A percentile compares a stretch with the other conserved stretches of the same genome.
These are phyloP conservation scores for Heliconius nattereri DNA, from an alignment of 1,140 invertebrate species.

Conservation along the genomic window DNA sequence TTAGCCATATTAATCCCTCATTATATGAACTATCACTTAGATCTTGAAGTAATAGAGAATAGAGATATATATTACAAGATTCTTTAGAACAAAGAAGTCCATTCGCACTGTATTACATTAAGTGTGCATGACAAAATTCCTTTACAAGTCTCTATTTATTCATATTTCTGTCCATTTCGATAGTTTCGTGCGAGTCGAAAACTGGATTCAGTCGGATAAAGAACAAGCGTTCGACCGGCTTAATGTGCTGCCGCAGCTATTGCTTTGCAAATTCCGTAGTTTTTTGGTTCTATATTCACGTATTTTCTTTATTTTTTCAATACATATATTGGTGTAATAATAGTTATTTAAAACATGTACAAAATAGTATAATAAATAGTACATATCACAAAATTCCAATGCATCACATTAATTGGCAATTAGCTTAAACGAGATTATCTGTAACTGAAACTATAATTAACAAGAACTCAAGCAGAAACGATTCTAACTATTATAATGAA, in stretches of 20 bases:
- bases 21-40: no score
- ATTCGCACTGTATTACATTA: no score
- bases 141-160: not conserved
- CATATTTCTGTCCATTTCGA: not conserved
- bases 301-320: no score
- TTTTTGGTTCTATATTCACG: no score
- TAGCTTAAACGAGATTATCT: not conserved
- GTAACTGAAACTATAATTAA: slow-evolving; percentile 2
- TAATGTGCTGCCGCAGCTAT: not conserved
- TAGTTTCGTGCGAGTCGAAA: not conserved
- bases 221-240: not conserved
- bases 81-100: no score
- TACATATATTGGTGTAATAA: no score
- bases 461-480: not conserved
- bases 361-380: not conserved
- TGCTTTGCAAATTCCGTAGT: not conserved
- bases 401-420: not conserved
- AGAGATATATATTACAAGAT: not conserved
- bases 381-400: not conserved
- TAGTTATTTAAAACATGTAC: no score
- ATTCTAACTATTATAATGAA: not conserved
- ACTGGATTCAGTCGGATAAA: not conserved
- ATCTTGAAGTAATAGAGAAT: not conserved
- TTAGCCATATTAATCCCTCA: no score
- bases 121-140: no score